A percentile compares a stretch with the other conserved stretches of the same genome.
Conservation (phyloP, 2,888 invertebrate species). For the Drosophila mercatorum region DNA sequence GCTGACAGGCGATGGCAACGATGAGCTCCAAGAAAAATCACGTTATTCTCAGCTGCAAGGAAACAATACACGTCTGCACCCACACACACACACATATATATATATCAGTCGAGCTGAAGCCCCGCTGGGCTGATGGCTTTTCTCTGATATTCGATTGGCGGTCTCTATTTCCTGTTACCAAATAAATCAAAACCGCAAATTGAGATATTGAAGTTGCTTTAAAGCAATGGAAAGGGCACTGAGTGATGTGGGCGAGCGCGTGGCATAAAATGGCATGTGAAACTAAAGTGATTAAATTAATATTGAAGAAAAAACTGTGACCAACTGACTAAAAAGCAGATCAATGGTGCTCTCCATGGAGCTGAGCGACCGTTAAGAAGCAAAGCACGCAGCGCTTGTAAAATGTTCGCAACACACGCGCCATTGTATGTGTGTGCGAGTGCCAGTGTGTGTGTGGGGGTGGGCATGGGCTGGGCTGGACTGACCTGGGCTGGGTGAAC, state of each 20-base stretch:
- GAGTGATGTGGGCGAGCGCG: neutral
- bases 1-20: conserved; percentile 60
- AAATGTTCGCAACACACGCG: conserved; percentile 49
- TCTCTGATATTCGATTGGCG: conserved; percentile 70
- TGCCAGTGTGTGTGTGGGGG: conserved; percentile 7
- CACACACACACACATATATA: neutral
- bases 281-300: conserved; percentile 73
- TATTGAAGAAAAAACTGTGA: conserved; percentile 42
- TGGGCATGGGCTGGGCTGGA: conserved; percentile 9
- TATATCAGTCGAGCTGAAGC: conserved; percentile 20
- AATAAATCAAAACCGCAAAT: conserved; percentile 41
- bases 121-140: conserved; percentile 65
- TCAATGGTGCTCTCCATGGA: conserved; percentile 25
- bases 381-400: conserved; percentile 58
- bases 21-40: conserved; percentile 61
- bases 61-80: conserved; percentile 63
- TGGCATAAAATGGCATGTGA: conserved; percentile 46
- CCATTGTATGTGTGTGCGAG: conserved; percentile 20
- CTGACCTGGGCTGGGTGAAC: conserved; percentile 19
- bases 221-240: conserved; percentile 11
- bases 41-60: conserved; percentile 65
- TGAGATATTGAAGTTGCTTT: conserved; percentile 37
- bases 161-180: conserved; percentile 55
- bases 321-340: conserved; percentile 12
- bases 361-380: conserved; percentile 49